Evolutionary conservation across 2,113 vertebrate species (phyloP).

Genomic region (Rhynchopsitta pachyrhyncha): DNA sequence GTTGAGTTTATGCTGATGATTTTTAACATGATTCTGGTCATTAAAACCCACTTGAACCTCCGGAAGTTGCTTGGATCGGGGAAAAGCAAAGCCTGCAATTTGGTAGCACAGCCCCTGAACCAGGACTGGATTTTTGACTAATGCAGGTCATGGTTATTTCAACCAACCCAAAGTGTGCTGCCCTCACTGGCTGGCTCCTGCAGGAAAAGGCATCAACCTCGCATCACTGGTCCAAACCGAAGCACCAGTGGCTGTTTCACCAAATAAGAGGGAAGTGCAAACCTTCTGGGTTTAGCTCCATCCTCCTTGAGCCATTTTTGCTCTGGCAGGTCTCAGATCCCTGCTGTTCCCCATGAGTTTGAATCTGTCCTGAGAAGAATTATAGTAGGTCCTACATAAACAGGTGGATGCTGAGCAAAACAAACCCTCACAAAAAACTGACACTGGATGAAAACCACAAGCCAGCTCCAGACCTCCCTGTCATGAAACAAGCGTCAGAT

Average conservation of each 20-base stretch:
- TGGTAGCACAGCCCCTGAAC: too few relatives aligned
- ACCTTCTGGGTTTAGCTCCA: fast-evolving
- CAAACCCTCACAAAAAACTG: fast-evolving
- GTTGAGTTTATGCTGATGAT: neutral
- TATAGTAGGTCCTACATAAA: neutral
- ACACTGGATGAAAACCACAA: neutral
- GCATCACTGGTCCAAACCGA: fast-evolving
- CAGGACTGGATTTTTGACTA: neutral
- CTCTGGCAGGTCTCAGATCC: neutral
- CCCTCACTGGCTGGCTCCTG: neutral
- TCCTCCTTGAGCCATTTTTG: neutral
- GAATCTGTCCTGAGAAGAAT: fast-evolving
- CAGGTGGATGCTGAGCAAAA: neutral
- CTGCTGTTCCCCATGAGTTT: neutral
- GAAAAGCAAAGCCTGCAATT: neutral
- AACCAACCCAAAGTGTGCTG: neutral
- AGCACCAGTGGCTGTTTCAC: neutral
- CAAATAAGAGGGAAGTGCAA: neutral
- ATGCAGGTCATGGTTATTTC: neutral
- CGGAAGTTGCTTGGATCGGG: neutral
- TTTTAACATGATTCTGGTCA: neutral
- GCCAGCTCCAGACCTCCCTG: neutral
- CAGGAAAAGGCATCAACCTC: neutral
- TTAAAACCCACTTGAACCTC: neutral
- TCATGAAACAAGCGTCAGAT: neutral